Base-by-base conservation (phyloP, 2,888 invertebrate species). In the Galeruca laticollis region DNA sequence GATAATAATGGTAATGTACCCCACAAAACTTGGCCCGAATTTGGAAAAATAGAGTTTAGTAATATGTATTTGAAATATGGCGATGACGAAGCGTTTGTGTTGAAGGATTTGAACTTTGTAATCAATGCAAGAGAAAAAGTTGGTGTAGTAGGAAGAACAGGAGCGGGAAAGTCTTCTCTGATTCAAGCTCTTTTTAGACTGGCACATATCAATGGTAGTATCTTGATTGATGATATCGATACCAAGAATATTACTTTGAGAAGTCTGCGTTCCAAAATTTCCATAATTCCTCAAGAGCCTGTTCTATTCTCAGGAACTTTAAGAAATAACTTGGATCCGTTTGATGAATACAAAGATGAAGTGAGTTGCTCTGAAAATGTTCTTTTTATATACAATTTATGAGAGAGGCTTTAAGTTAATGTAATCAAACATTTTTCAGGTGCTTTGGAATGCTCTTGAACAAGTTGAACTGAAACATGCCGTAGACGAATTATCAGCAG, bases 361-460 rank as follows among this genome's bases (percentile, higher is more conserved):
- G n/a, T n/a, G n/a, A n/a, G n/a, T 94, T 0, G 95, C 94, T 0
- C 94, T 94, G 0, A 94, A 94, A 13, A 94, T 93, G 82, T 92
- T n/a, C n/a, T n/a, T n/a, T 35, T 52, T 43, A 21, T 43, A 35
- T 52, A 33, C 9, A 1, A 11, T 57, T 37, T n/a, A n/a, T n/a
- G n/a, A n/a, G n/a, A n/a, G n/a, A n/a, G n/a, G n/a, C n/a, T n/a
- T n/a, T n/a, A n/a, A n/a, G n/a, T n/a, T n/a, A n/a, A n/a, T n/a
- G n/a, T n/a, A n/a, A n/a, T n/a, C n/a, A n/a, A 0, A 47, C 13
- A 13, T 43, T 20, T 72, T 67, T 57, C 54, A 89, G n/a, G 88
- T 92, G 68, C 84, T 97, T 0, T 97, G 97, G 96, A 88, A 89
- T 71, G 95, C 94, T 0, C 85, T 97, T 26, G 94, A 95, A 75